Conservation (phyloP, 2,113 vertebrate genomes). For the Takifugu bimaculatus region DNA sequence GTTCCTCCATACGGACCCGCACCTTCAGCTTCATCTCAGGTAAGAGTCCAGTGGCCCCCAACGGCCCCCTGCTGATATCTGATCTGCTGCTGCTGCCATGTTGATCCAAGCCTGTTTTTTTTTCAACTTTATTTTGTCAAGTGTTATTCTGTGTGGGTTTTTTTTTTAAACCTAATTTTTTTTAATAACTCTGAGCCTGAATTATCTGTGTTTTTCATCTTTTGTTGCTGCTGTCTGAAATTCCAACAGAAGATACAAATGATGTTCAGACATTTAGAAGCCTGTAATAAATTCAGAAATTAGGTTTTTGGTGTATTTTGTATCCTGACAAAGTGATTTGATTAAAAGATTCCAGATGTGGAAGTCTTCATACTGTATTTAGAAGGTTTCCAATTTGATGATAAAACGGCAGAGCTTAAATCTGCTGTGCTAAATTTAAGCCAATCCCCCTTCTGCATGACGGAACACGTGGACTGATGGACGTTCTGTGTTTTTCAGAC, state of each 20-base stretch:
- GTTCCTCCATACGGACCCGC: slow-evolving; percentile 47
- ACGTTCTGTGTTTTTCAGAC: slow-evolving; percentile 24
- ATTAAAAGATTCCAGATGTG: too few relatives aligned
- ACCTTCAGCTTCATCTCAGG: slow-evolving; percentile 46
- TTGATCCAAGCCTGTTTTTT: neutral
- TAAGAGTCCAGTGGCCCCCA: slow-evolving; percentile 37
- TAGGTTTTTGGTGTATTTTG: too few relatives aligned
- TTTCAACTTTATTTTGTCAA: neutral
- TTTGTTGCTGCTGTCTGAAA: too few relatives aligned
- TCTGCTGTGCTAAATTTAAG: neutral
- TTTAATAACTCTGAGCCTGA: too few relatives aligned
- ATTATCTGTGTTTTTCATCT: too few relatives aligned
- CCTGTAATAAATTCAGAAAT: too few relatives aligned
- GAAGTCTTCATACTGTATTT: too few relatives aligned
- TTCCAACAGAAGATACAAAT: too few relatives aligned
- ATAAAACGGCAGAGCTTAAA: neutral
- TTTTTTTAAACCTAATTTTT: too few relatives aligned
- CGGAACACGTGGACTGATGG: neutral
- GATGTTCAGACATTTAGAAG: too few relatives aligned
- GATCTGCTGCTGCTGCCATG: neutral
- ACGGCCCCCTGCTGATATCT: neutral
- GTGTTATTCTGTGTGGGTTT: neutral
- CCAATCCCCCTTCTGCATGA: neutral
- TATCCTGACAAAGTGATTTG: too few relatives aligned
- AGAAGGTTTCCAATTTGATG: too few relatives aligned